Percentiles rank a stretch among this genome's conserved stretches.
phyloP scores from a whole-genome alignment of 2,888 invertebrate genomes.

The Leptopilina syphax region DNA sequence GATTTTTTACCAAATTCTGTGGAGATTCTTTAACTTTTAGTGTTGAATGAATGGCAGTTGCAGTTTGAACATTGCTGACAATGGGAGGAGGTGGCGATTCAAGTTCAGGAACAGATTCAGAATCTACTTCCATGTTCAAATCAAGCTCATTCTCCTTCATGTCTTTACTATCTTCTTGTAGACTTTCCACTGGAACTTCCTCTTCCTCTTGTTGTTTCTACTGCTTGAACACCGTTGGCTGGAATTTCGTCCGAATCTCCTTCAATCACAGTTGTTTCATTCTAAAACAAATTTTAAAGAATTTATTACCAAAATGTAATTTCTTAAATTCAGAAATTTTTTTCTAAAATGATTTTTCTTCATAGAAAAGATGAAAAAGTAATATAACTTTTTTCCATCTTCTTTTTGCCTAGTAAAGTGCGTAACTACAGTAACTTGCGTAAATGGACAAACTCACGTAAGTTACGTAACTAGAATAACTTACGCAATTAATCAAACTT shows the following conservation, averaged over 20 bases:
- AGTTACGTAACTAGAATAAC: no score
- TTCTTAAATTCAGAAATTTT: no score
- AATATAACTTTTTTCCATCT: no score
- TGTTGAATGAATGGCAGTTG: slow-evolving; percentile 61
- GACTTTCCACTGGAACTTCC: slow-evolving; percentile 58
- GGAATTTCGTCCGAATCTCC: slow-evolving; percentile 46
- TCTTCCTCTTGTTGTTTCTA: slow-evolving; percentile 57
- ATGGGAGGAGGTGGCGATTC: slow-evolving; percentile 67
- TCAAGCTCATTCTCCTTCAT: neutral
- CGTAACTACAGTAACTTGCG: no score
- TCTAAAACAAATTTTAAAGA: slow-evolving; percentile 51
- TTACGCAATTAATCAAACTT: no score
- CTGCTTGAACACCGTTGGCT: slow-evolving; percentile 48
- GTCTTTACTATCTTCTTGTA: slow-evolving; percentile 28
- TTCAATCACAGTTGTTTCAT: slow-evolving; percentile 54
- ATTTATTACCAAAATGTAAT: neutral
- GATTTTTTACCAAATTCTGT: slow-evolving; percentile 56
- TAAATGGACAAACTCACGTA: no score
- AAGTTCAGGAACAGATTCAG: slow-evolving; percentile 66
- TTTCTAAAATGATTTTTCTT: no score
- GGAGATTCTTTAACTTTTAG: slow-evolving; percentile 61
- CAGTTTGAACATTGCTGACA: slow-evolving; percentile 65
- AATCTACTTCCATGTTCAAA: slow-evolving; percentile 51
- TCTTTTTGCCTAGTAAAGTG: no score
- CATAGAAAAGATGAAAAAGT: no score